Base-by-base conservation (phyloP, 2,888 invertebrate species). In the Lasiommata megera region DNA sequence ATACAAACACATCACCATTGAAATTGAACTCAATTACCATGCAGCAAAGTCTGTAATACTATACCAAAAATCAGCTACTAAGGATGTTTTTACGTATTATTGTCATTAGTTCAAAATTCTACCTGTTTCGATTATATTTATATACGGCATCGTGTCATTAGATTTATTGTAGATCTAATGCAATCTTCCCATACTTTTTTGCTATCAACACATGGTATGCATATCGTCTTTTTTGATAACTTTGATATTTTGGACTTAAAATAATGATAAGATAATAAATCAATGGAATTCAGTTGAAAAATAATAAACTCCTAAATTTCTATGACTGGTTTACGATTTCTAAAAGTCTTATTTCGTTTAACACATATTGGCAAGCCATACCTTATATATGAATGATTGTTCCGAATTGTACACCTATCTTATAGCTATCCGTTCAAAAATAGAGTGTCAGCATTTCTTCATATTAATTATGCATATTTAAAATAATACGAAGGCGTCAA, bases 81-180 rank as follows among this genome's bases (percentile, higher is more conserved):
- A 76, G 23, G 66, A 44, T 72, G 56, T 78, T 81, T 57, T 52
- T 44, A 54, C 56, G 58, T 56, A 41, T 29, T 34, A 52, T 54
- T 66, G 58, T 80, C 84, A 87, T 86, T 84, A 87, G 84, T 80
- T 82, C 82, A 69, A 80, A 87, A 84, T 81, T 89, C 87, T 90
- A 90, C 90, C 90, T 90, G 90, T 89, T 83, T 73, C 82, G 82
- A 88, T 88, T 73, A 78, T 80, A 82, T 81, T 89, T 89, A 88
- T 89, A 87, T 88, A 82, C 74, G 84, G 80, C 84, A 84, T 89
- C 88, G 84, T 87, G 87, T 89, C 88, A 89, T 89, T 89, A 89
- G 88, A 90, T 90, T 90, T 90, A 89, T 89, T 86, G 82, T 88
- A 79, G 85, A 88, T 85, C 88, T 86, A 88, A 88, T 88, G 88